Percentiles rank a stretch among this genome's conserved stretches.
phyloP scores from a whole-genome alignment of 2,113 vertebrate genomes.

The Microcebus griseorufus region DNA sequence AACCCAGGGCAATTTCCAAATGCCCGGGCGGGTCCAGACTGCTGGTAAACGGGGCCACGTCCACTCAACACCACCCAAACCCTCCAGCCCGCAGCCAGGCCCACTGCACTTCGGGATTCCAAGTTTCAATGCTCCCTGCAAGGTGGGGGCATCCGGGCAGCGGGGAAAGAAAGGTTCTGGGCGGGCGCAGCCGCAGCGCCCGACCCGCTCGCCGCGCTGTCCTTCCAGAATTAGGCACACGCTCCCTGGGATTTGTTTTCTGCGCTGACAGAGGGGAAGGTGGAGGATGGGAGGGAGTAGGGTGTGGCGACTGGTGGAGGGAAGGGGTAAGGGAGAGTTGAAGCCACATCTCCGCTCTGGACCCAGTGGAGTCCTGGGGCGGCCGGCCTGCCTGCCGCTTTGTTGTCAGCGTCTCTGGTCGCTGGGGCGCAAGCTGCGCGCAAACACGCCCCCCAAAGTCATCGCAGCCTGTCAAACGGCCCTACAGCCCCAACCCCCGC shows the following conservation, averaged over 20 bases:
- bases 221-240: not conserved
- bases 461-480: not conserved
- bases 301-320: not conserved
- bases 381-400: not conserved
- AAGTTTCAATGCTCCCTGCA: constrained; percentile 42
- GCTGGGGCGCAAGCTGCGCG: not conserved
- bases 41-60: not conserved
- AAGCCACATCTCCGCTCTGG: not conserved
- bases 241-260: not conserved
- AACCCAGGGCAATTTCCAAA: not conserved
- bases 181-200: not conserved
- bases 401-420: not conserved
- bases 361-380: not conserved
- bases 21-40: not conserved
- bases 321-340: not conserved
- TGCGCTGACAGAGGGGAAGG: not conserved
- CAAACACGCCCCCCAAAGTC: constrained; percentile 57
- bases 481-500: not conserved
- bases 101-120: not conserved
- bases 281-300: not conserved
- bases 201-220: not conserved
- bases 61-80: not conserved
- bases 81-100: not conserved
- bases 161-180: not conserved
- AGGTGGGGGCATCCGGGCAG: not conserved